Evolutionary conservation across 2,797 vertebrate genomes (phyloP).

Genomic region (Eupleurogrammus muticus): DNA sequence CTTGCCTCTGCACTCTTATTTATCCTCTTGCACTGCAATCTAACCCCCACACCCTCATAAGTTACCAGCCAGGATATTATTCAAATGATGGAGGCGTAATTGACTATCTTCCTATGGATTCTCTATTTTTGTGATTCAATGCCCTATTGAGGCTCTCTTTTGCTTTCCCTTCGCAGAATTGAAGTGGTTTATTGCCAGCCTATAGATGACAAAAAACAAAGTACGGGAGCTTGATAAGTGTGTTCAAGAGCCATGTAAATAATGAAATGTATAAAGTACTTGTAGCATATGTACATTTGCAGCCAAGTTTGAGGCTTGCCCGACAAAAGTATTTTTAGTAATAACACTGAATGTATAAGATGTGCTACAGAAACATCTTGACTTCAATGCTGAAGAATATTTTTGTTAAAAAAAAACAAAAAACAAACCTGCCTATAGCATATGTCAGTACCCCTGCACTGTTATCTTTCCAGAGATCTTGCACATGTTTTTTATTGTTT

Average conservation of each 20-base stretch:
- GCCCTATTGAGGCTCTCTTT: constrained; percentile 57
- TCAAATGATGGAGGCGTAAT: constrained; percentile 66
- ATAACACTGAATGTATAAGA: constrained; percentile 96
- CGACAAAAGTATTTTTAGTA: constrained; percentile 97
- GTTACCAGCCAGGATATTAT: constrained; percentile 74
- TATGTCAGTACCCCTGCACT: constrained; percentile 86
- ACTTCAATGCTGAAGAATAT: constrained; percentile 88
- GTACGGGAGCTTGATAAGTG: constrained; percentile 69
- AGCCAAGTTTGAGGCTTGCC: constrained; percentile 88
- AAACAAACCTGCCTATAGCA: constrained; percentile 72
- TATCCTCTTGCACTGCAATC: constrained; percentile 83
- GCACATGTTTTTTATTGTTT: constrained; percentile 86
- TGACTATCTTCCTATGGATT: constrained; percentile 74
- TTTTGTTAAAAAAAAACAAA: constrained; percentile 87
- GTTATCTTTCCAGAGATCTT: constrained; percentile 84
- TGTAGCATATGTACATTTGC: constrained; percentile 99
- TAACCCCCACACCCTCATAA: too few species aligned
- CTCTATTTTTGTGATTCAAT: constrained; percentile 69
- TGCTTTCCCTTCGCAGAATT: constrained; percentile 78
- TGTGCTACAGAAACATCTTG: constrained; percentile 85
- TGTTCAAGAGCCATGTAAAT: constrained; percentile 96
- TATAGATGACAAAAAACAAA: constrained; percentile 80
- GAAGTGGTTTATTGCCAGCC: constrained; percentile 77
- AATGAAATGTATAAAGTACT: constrained; percentile 91
- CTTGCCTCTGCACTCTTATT: constrained; percentile 55